Conservation (phyloP, 2,888 invertebrate genomes). For the Rhagonycha lutea region DNA sequence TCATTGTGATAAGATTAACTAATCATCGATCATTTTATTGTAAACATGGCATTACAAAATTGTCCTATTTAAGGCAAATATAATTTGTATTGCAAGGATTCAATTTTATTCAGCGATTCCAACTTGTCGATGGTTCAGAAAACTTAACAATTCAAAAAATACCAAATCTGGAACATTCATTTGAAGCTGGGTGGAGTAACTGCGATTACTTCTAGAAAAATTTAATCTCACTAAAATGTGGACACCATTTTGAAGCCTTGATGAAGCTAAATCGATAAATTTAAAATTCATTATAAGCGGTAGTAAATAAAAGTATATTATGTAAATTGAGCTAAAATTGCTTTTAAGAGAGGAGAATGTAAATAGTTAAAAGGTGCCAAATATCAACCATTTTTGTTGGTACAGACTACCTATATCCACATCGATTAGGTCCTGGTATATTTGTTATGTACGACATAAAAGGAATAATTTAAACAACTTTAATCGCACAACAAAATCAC, state of each 20-base stretch:
- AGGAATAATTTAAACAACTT: neutral
- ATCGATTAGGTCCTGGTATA: neutral
- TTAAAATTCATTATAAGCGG: neutral
- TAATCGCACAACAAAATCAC: neutral
- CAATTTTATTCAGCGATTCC: too few species aligned
- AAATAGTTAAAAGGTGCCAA: neutral
- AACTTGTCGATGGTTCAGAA: too few species aligned
- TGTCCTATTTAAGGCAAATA: neutral
- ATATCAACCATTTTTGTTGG: neutral
- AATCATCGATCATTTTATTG: neutral
- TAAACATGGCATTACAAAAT: neutral
- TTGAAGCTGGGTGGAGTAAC: too few species aligned
- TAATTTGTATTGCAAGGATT: too few species aligned
- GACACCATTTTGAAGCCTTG: neutral
- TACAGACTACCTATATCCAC: neutral
- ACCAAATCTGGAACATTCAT: too few species aligned
- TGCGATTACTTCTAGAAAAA: too few species aligned
- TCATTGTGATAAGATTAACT: conserved; percentile 7
- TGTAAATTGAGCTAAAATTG: neutral
- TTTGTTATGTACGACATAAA: neutral
- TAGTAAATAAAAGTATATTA: neutral
- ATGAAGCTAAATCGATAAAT: neutral
- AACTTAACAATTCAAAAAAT: too few species aligned
- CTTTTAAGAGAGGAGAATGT: neutral
- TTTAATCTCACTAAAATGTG: too few species aligned